A percentile compares a stretch with the other conserved stretches of the same genome.
phyloP scores from a whole-genome alignment of 2,888 invertebrate species.

The Stictocephala bisonia region DNA sequence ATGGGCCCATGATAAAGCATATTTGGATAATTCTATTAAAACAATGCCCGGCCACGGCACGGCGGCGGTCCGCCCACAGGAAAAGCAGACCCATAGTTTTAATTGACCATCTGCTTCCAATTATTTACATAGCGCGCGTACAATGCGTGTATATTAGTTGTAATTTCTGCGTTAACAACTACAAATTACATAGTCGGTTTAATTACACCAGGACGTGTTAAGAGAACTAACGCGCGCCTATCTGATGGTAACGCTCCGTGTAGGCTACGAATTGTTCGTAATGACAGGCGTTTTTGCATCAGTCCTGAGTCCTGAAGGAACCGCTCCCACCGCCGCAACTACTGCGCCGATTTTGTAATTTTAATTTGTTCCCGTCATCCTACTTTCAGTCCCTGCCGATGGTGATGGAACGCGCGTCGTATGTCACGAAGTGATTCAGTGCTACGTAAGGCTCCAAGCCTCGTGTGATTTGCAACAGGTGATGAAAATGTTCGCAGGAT shows the following conservation, averaged over 20 bases:
- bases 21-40: conserved; percentile 40
- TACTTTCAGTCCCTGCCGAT: too few relatives aligned
- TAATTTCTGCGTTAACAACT: conserved; percentile 44
- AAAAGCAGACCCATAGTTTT: conserved; percentile 33
- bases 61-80: conserved; percentile 41
- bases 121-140: conserved; percentile 45
- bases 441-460: too few relatives aligned
- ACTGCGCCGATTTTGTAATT: conserved; percentile 30
- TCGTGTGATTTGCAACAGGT: too few relatives aligned
- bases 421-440: too few relatives aligned
- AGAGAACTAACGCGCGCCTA: conserved; percentile 3
- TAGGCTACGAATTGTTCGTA: conserved; percentile 6
- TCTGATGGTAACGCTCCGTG: conserved; percentile 30
- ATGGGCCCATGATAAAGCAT: conserved; percentile 42
- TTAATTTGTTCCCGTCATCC: conserved; percentile 17
- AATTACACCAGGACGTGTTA: conserved; percentile 30
- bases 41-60: too few relatives aligned
- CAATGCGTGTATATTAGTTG: conserved; percentile 47
- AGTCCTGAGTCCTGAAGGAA: too few relatives aligned
- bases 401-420: too few relatives aligned
- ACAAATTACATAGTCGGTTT: conserved; percentile 42
- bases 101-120: conserved; percentile 47
- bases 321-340: too few relatives aligned
- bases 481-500: too few relatives aligned
- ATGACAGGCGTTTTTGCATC: conserved; percentile 37